These are phyloP conservation scores for Hycleus phaleratus DNA, from an alignment of 1,140 invertebrate genomes.

Conservation along the genomic window DNA sequence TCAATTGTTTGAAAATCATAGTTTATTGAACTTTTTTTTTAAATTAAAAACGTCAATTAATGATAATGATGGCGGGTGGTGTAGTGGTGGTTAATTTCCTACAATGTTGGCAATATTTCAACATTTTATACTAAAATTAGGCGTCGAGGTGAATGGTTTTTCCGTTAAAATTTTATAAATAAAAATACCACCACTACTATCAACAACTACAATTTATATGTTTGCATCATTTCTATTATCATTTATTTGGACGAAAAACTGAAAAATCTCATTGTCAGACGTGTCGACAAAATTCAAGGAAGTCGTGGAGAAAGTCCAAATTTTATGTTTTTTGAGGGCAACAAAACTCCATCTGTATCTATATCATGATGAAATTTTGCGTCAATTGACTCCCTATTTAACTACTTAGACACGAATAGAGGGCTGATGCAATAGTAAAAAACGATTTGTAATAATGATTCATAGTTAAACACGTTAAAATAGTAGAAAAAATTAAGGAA, in stretches of 20 bases:
- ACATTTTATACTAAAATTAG: constrained; percentile 17
- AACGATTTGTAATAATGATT: no score
- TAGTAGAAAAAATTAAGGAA: no score
- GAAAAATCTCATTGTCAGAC: neutral
- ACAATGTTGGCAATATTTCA: constrained; percentile 17
- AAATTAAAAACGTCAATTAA: constrained; percentile 2
- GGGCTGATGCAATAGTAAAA: no score
- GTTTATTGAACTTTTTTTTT: neutral
- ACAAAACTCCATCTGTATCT: no score
- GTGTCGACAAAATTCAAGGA: constrained; percentile 1
- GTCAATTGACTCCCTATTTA: no score
- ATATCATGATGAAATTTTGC: no score
- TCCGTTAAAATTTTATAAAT: constrained; percentile 23
- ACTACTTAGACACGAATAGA: no score
- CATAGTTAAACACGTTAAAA: no score
- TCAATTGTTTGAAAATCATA: constrained; percentile 1
- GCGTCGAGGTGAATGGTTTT: constrained; percentile 20
- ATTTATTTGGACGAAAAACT: constrained; percentile 2
- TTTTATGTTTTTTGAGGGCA: no score
- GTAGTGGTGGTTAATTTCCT: neutral
- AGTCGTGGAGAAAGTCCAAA: neutral
- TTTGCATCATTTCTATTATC: neutral
- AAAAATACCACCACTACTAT: constrained; percentile 4
- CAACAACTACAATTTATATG: constrained; percentile 5
- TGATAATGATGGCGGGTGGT: neutral